Percentiles rank a stretch among this genome's conserved stretches.
Evolutionary conservation across 1,140 invertebrate genomes (phyloP).

Genomic region (Platyura marginata): DNA sequence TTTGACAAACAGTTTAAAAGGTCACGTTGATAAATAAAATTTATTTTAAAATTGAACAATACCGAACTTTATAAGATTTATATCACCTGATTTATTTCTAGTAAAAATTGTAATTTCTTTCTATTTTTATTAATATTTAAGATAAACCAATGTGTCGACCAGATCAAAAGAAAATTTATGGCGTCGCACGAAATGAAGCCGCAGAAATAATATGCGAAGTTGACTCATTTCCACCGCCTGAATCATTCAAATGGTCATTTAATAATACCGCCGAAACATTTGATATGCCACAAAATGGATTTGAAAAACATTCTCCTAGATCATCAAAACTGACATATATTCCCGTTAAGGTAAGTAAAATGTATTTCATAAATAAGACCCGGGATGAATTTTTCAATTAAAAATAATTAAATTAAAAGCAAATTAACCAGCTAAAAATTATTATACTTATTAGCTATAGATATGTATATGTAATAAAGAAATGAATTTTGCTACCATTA

Average conservation of each 20-base stretch:
- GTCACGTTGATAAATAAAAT: too few species aligned
- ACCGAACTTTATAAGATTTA: too few species aligned
- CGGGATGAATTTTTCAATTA: too few species aligned
- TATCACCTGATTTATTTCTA: neutral
- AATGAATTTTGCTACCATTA: too few species aligned
- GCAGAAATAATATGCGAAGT: conserved; percentile 67
- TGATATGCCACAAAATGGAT: conserved; percentile 42
- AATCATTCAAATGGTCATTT: conserved; percentile 74
- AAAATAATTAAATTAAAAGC: too few species aligned
- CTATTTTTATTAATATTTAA: conserved; percentile 20
- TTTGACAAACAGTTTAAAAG: too few species aligned
- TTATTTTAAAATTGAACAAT: too few species aligned
- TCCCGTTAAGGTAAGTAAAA: conserved; percentile 43
- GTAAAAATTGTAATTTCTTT: neutral
- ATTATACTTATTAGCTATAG: too few species aligned
- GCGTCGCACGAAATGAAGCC: conserved; percentile 65
- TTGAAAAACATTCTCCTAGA: conserved; percentile 28
- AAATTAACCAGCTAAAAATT: too few species aligned
- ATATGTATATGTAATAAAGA: too few species aligned
- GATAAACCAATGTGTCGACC: conserved; percentile 69
- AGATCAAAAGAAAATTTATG: conserved; percentile 63
- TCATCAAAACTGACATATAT: conserved; percentile 58
- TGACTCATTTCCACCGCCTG: conserved; percentile 65
- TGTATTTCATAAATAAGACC: too few species aligned
- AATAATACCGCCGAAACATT: conserved; percentile 70